Conservation (phyloP, 2,797 vertebrate genomes). For the Tolypeutes matacus region DNA sequence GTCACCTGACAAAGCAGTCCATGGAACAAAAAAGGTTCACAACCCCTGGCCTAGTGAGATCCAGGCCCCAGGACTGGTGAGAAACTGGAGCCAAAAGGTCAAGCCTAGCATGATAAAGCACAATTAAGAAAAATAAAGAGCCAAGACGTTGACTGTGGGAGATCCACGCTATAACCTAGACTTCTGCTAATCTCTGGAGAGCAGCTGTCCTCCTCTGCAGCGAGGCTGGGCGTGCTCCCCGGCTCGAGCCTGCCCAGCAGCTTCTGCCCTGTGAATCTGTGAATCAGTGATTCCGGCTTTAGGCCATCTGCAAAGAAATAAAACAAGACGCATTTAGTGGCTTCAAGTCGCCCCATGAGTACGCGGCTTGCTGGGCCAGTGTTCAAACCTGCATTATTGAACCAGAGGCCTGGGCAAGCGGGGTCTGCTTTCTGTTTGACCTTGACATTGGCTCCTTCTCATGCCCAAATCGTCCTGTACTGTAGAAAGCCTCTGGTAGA, state of each 20-base stretch:
- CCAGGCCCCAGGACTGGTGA: not conserved
- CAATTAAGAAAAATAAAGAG: not conserved
- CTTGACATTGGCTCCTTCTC: not conserved
- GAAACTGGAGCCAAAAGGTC: not conserved
- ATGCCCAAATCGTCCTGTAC: not conserved
- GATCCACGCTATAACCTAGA: not conserved
- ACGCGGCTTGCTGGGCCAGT: not conserved
- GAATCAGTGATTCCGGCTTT: not conserved
- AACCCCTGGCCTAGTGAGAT: not conserved
- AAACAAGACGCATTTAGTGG: not conserved
- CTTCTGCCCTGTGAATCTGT: not conserved
- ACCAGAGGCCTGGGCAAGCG: not conserved
- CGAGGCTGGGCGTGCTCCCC: not conserved
- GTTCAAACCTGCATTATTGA: not conserved
- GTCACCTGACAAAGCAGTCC: no score
- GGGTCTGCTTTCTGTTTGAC: not conserved
- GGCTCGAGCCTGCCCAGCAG: not conserved
- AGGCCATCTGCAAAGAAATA: slow-evolving; percentile 7
- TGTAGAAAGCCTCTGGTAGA: not conserved
- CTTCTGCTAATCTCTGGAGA: not conserved
- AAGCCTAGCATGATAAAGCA: not conserved
- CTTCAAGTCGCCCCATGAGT: not conserved
- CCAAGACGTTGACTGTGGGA: not conserved
- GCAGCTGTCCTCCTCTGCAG: not conserved
- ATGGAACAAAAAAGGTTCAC: no score